These are phyloP conservation scores for Meiosimyza platycephala DNA, from an alignment of 2,888 invertebrate species.

Conservation along the genomic window DNA sequence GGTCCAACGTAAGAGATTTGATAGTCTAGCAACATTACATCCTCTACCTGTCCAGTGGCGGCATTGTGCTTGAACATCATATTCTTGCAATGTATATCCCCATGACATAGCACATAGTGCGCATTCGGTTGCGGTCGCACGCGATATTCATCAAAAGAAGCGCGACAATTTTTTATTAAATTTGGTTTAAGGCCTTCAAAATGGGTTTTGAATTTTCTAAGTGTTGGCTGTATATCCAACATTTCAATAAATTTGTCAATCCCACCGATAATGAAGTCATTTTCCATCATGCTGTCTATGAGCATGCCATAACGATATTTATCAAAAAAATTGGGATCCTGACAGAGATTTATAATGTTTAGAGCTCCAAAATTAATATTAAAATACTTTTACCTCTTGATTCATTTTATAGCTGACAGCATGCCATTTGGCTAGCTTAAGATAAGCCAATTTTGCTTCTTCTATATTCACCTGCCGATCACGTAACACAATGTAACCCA, in stretches of 20 bases:
- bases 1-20: slow-evolving; percentile 51
- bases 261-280: not conserved
- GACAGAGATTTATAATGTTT: not conserved
- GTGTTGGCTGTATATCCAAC: slow-evolving; percentile 39
- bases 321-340: slow-evolving; percentile 40
- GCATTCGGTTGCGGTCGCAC: slow-evolving; percentile 40
- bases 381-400: slow-evolving; percentile 31
- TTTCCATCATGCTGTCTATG: not conserved
- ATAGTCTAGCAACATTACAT: slow-evolving; percentile 55
- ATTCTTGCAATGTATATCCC: slow-evolving; percentile 54
- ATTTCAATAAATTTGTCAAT: slow-evolving; percentile 41
- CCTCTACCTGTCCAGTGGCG: slow-evolving; percentile 37
- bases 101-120: slow-evolving; percentile 54
- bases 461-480: slow-evolving; percentile 34
- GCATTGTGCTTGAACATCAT: slow-evolving; percentile 52
- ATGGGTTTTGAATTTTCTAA: slow-evolving; percentile 46
- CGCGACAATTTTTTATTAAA: slow-evolving; percentile 32
- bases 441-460: slow-evolving; percentile 41
- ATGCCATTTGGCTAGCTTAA: slow-evolving; percentile 46
- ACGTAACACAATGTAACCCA: slow-evolving; percentile 38
- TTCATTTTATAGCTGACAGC: slow-evolving; percentile 43
- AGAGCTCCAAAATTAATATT: not conserved
- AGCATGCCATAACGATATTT: slow-evolving; percentile 22
- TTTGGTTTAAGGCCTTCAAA: slow-evolving; percentile 45
- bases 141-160: slow-evolving; percentile 45